These are phyloP conservation scores for Stratiomys singularior DNA, from an alignment of 2,888 invertebrate genomes.

Conservation along the genomic window DNA sequence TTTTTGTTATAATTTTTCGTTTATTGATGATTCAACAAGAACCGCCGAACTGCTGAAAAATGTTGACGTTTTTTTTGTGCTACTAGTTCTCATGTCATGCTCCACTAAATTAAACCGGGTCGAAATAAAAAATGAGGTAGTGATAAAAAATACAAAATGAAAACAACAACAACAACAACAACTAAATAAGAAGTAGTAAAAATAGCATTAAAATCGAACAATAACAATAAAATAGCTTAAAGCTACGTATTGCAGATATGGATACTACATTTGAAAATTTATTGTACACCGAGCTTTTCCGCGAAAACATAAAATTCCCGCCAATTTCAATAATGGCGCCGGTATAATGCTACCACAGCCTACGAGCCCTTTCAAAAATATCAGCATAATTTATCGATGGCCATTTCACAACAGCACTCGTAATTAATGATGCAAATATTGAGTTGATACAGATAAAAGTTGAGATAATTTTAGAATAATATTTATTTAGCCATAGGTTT, in stretches of 20 bases:
- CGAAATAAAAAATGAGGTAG: neutral
- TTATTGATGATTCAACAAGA: slow-evolving; percentile 30
- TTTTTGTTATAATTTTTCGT: slow-evolving; percentile 21
- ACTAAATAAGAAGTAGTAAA: neutral
- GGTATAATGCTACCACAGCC: too few relatives aligned
- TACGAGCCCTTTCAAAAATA: too few relatives aligned
- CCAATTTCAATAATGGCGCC: too few relatives aligned
- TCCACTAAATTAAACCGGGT: neutral
- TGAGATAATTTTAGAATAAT: slow-evolving; percentile 4
- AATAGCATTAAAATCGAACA: neutral
- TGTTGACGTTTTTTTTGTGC: neutral
- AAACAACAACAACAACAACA: neutral
- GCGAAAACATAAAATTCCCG: too few relatives aligned
- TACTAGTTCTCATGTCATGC: neutral
- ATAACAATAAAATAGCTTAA: too few relatives aligned
- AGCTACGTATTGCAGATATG: too few relatives aligned
- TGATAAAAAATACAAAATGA: neutral
- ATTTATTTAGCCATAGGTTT: neutral
- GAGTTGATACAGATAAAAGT: neutral
- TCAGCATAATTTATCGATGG: neutral
- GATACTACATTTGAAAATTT: too few relatives aligned
- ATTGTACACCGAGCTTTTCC: too few relatives aligned
- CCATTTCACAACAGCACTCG: neutral
- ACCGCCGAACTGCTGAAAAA: neutral
- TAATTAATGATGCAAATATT: slow-evolving; percentile 8